Conservation (phyloP, 2,113 vertebrate genomes). For the Trachemys scripta region DNA sequence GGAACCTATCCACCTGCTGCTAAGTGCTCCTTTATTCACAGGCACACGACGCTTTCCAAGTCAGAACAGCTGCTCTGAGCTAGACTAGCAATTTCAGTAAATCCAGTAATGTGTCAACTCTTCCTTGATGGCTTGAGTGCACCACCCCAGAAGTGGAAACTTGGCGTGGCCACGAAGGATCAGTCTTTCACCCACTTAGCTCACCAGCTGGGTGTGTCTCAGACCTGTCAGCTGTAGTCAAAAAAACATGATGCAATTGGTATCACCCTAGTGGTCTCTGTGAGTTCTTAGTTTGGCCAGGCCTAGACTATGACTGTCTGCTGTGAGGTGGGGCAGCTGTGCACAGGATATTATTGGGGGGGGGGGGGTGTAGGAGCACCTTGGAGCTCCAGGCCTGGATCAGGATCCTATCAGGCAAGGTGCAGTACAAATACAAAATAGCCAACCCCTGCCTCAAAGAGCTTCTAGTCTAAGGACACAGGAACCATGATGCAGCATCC, state of each 20-base stretch:
- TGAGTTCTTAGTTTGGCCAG: background rate
- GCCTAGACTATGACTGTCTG: background rate
- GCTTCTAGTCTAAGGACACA: background rate
- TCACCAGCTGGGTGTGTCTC: background rate
- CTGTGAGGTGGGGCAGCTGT: background rate
- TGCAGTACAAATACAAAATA: background rate
- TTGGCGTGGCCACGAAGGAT: background rate
- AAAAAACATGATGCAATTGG: background rate
- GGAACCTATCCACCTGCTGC: background rate
- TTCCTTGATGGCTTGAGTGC: background rate
- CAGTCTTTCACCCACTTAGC: background rate
- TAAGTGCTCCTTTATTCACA: background rate
- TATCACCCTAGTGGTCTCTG: background rate
- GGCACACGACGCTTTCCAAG: background rate
- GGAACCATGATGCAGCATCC: background rate
- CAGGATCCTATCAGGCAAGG: background rate
- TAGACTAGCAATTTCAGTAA: background rate
- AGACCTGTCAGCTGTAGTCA: background rate
- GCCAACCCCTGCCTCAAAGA: too few species aligned
- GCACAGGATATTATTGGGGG: background rate
- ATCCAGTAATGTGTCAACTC: background rate
- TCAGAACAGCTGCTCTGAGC: background rate
- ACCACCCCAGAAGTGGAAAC: background rate
- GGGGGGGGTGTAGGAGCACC: background rate
- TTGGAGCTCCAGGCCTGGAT: background rate